phyloP scores from a whole-genome alignment of 2,888 invertebrate genomes.

The Poecilus cupreus region DNA sequence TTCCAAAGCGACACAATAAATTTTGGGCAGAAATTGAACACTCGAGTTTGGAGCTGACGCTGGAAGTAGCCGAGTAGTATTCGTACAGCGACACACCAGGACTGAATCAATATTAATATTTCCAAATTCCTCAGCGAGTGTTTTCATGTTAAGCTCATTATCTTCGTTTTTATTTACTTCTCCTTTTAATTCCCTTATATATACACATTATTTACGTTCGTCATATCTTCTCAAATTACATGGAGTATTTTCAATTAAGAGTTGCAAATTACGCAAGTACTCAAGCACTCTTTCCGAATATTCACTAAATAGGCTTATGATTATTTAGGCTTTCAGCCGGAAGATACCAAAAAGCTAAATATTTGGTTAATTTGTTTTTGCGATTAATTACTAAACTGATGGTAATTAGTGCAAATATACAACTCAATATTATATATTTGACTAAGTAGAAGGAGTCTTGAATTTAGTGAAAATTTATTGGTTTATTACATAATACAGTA shows the following conservation, averaged over 20 bases:
- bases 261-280: neutral
- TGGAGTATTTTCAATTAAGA: neutral
- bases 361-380: too few relatives aligned
- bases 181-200: constrained; percentile 34
- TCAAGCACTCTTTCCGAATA: neutral
- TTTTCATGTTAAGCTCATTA: constrained; percentile 39
- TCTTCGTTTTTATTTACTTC: constrained; percentile 40
- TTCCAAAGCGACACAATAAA: constrained; percentile 9
- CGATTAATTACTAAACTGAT: too few relatives aligned
- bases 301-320: neutral
- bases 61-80: neutral
- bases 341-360: too few relatives aligned
- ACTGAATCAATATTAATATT: constrained; percentile 20
- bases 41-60: neutral
- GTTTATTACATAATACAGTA: too few relatives aligned
- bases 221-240: neutral
- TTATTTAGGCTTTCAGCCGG: neutral
- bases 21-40: constrained; percentile 2
- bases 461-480: too few relatives aligned
- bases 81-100: neutral
- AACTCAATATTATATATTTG: too few relatives aligned
- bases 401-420: too few relatives aligned
- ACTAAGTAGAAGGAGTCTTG: too few relatives aligned
- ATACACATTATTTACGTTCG: neutral
- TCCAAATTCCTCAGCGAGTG: neutral